Percentiles rank a stretch among this genome's conserved stretches.
Evolutionary conservation across 2,113 vertebrate genomes (phyloP).

Genomic region (Salvator merianae): DNA sequence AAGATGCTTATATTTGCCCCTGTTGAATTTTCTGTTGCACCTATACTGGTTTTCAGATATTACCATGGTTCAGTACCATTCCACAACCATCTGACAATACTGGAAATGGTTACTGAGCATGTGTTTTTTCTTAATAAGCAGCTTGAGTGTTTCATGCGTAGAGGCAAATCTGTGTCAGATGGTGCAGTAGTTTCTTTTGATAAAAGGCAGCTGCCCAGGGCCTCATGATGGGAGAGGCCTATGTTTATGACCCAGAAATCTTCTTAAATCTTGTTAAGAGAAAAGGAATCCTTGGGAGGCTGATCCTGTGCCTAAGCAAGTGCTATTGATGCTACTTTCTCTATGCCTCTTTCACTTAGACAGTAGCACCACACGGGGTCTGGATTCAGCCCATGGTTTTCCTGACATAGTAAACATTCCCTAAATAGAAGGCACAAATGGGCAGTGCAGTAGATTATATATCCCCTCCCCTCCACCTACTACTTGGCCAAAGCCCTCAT

Average conservation of each 20-base stretch:
- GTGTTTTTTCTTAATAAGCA: not conserved
- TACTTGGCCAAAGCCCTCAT: not conserved
- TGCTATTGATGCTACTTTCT: too few relatives aligned
- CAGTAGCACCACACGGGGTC: not conserved
- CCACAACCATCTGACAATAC: not conserved
- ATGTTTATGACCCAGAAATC: too few relatives aligned
- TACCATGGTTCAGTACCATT: not conserved
- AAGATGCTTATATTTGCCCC: not conserved
- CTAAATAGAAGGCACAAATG: not conserved
- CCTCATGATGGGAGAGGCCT: too few relatives aligned
- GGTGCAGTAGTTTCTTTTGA: too few relatives aligned
- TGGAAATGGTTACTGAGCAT: not conserved
- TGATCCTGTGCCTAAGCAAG: too few relatives aligned
- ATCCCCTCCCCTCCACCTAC: not conserved
- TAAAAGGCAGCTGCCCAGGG: too few relatives aligned
- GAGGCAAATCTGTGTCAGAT: too few relatives aligned
- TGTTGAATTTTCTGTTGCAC: not conserved
- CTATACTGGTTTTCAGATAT: not conserved
- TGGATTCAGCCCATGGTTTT: not conserved
- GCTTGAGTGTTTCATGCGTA: too few relatives aligned
- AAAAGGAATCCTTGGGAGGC: too few relatives aligned
- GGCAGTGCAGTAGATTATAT: not conserved
- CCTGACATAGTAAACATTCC: not conserved
- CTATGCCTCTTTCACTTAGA: not conserved
- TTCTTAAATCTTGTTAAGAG: too few relatives aligned